A percentile compares a stretch with the other conserved stretches of the same genome.
phyloP scores from a whole-genome alignment of 2,113 vertebrate species.

The Ciconia stormi region DNA sequence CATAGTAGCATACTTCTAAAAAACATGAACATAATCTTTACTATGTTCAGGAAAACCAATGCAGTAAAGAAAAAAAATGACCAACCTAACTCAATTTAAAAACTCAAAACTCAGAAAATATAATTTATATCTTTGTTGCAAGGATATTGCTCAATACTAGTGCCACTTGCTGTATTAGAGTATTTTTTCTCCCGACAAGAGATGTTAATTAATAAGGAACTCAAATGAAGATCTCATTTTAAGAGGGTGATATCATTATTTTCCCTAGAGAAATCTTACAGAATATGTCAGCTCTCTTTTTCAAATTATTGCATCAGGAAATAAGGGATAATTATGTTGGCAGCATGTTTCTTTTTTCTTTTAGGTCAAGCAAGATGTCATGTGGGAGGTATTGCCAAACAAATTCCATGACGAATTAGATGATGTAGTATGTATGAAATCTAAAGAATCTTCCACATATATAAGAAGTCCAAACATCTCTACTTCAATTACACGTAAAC shows the following conservation, averaged over 20 bases:
- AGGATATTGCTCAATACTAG: background rate
- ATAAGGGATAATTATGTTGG: slow-evolving; percentile 42
- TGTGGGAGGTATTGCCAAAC: slow-evolving; percentile 22
- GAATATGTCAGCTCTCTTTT: background rate
- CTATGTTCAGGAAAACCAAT: background rate
- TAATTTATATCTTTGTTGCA: background rate
- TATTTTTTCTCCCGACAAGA: background rate
- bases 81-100: background rate
- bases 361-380: slow-evolving; percentile 7
- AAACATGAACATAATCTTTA: background rate
- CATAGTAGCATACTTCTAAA: background rate
- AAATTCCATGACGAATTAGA: slow-evolving; percentile 22
- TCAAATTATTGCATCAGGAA: slow-evolving; percentile 42
- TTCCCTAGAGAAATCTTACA: background rate
- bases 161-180: background rate
- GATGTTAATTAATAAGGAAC: background rate
- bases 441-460: background rate
- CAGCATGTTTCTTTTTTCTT: slow-evolving; percentile 16
- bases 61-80: background rate
- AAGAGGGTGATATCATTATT: slow-evolving; percentile 17
- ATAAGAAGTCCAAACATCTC: background rate
- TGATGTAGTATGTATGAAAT: background rate
- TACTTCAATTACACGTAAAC: background rate
- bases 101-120: background rate
- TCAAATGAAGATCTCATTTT: background rate